A percentile compares a stretch with the other conserved stretches of the same genome.
phyloP scores from a whole-genome alignment of 2,113 vertebrate species.

The Lethenteron camtschaticum region DNA sequence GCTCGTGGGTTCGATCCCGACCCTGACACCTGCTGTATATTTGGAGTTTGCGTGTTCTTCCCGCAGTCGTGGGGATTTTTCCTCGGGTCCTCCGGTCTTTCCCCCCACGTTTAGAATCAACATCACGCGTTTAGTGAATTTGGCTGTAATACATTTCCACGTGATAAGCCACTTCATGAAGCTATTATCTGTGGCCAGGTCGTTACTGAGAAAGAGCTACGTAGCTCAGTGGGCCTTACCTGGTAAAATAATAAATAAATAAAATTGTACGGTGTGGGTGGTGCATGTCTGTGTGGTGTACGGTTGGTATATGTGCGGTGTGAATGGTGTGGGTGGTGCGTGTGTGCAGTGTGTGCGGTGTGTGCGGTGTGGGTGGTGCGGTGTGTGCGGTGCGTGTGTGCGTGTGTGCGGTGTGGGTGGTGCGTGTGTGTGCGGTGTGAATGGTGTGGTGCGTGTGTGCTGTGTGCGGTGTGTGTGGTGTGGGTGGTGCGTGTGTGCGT shows the following conservation, averaged over 20 bases:
- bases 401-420: neutral
- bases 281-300: neutral
- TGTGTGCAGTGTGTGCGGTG: neutral
- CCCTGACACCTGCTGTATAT: neutral
- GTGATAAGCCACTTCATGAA: neutral
- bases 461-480: neutral
- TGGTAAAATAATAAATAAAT: too few relatives aligned
- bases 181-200: slow-evolving; percentile 14
- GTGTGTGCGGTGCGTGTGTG: neutral
- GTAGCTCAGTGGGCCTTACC: neutral
- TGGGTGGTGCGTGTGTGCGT: slow-evolving; percentile 1
- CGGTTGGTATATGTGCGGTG: neutral
- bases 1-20: neutral
- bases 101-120: too few relatives aligned
- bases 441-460: neutral
- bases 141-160: neutral
- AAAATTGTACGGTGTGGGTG: too few relatives aligned
- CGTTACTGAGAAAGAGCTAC: slow-evolving; percentile 10
- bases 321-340: neutral
- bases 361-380: neutral
- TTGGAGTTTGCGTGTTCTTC: neutral
- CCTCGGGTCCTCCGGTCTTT: too few relatives aligned
- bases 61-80: neutral
- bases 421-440: neutral
- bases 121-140: too few relatives aligned